phyloP scores from a whole-genome alignment of 2,888 invertebrate species.

The Hydropsyche betteni region DNA sequence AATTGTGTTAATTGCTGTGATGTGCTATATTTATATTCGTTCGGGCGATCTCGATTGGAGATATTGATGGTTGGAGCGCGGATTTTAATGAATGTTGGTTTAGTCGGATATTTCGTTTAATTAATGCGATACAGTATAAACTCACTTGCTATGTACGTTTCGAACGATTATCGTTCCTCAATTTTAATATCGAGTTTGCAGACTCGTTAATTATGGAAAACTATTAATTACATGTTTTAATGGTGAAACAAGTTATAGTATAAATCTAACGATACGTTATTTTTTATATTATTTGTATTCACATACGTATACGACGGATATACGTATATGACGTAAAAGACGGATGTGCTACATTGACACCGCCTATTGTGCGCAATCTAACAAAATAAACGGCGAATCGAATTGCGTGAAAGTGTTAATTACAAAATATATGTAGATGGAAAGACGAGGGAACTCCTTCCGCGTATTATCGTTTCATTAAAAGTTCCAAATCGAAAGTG shows the following conservation, averaged over 20 bases:
- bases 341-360: not conserved
- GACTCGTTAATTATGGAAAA: too few relatives aligned
- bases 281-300: not conserved
- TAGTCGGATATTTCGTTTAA: not conserved
- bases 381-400: constrained; percentile 24
- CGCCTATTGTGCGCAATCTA: not conserved
- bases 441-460: not conserved
- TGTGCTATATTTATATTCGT: not conserved
- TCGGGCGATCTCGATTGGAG: not conserved
- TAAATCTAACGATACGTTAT: too few relatives aligned
- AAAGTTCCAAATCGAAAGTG: constrained; percentile 38
- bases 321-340: not conserved
- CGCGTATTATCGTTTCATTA: constrained; percentile 45
- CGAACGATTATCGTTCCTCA: too few relatives aligned
- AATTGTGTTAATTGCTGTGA: constrained; percentile 24
- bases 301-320: not conserved
- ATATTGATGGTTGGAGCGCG: too few relatives aligned
- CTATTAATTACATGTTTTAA: too few relatives aligned
- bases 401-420: constrained; percentile 41
- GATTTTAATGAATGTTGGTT: not conserved
- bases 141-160: too few relatives aligned
- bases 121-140: too few relatives aligned
- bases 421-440: constrained; percentile 31
- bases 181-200: too few relatives aligned
- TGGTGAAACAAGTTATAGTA: too few relatives aligned